Base-by-base conservation (phyloP, 1,140 invertebrate species). In the Magallana gigas region DNA sequence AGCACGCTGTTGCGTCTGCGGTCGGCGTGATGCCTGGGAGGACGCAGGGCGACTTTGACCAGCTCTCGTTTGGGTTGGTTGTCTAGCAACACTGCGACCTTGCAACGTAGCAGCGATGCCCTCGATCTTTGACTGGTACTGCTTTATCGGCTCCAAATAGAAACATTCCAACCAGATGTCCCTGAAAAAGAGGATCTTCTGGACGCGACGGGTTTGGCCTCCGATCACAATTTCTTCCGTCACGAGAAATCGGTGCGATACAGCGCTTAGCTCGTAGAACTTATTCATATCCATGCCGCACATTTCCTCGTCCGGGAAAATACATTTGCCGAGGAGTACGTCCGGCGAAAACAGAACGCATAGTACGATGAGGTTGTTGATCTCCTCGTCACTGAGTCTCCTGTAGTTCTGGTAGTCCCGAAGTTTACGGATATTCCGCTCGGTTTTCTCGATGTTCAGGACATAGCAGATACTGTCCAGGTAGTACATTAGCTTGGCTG, bases 401-500 rank as follows among this genome's bases (percentile, higher is more conserved):
- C 84, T 36, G 56, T 91, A 91, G 8, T 84, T 86, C 0, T 83
- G 29, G 64, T 87, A 90, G 36, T 89, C 64, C 57, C 88, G 59
- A 16, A 91, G 83, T 56, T 87, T 80, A 23, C 80, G 85, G 1
- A 91, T 76, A 57, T 91, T 85, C 1, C 36, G 16, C 29, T 86
- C 85, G 76, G 85, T 84, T 59, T 86, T 86, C 56, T 88, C 62
- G 29, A 91, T 64, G 29, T 90, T 81, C 48, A 91, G 87, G 23
- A 89, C 88, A 60, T 86, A 90, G 36, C 90, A 90, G n/a, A 92
- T 89, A 82, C 89, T 90, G 56, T 89, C 83, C 23, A 92, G 85
- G 59, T 92, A 92, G 18, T 91, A 91, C 91, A 91, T 92, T 8
- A 92, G 48, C 85, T 88, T 88, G 12, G 90, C 91, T 29, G 71